phyloP scores from a whole-genome alignment of 2,888 invertebrate species.

The Agriopis marginaria region DNA sequence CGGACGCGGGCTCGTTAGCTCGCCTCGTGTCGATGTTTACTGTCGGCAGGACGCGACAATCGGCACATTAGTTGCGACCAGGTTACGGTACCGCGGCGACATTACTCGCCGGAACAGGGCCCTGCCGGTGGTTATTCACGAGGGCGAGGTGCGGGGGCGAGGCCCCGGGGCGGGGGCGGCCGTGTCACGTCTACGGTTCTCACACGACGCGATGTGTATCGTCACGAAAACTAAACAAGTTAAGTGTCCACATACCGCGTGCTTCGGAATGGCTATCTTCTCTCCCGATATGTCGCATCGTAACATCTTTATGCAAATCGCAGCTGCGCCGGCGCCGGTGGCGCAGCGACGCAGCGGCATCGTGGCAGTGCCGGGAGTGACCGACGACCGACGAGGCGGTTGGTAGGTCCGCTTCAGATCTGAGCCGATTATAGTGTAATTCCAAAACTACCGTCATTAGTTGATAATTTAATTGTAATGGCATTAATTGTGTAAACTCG shows the following conservation, averaged over 20 bases:
- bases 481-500: constrained; percentile 31
- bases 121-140: background rate
- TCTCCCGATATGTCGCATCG: constrained; percentile 16
- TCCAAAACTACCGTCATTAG: constrained; percentile 22
- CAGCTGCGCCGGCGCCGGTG: background rate
- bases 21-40: constrained; percentile 33
- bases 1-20: constrained; percentile 37
- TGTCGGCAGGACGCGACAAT: constrained; percentile 24
- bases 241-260: constrained; percentile 1
- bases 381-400: too few species aligned
- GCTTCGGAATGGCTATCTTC: constrained; percentile 11
- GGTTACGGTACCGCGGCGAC: background rate
- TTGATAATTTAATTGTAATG: constrained; percentile 35
- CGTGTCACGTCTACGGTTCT: constrained; percentile 25
- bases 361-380: too few species aligned
- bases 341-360: background rate
- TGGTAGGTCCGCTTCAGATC: background rate
- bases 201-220: constrained; percentile 23
- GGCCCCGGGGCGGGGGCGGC: background rate
- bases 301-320: constrained; percentile 18
- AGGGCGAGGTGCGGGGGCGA: background rate
- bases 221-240: constrained; percentile 13
- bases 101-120: background rate
- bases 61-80: constrained; percentile 20
- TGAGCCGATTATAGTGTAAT: constrained; percentile 15